A percentile compares a stretch with the other conserved stretches of the same genome.
These are phyloP conservation scores for Phodopus roborovskii DNA, from an alignment of 2,113 vertebrate genomes.

Conservation along the genomic window DNA sequence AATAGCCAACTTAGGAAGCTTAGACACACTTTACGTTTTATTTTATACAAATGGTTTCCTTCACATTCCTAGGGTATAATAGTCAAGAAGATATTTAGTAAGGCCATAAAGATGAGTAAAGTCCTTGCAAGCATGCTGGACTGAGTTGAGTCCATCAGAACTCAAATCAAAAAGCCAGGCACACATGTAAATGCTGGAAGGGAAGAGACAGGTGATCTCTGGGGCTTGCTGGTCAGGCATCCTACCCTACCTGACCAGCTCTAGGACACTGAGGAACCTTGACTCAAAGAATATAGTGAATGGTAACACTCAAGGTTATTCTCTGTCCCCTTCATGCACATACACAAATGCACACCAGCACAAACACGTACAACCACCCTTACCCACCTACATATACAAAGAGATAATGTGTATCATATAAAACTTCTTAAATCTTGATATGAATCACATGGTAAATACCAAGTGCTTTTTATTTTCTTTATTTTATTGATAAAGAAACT, in stretches of 20 bases:
- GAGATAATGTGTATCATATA: not conserved
- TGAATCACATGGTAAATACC: not conserved
- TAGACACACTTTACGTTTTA: not conserved
- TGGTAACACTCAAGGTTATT: not conserved
- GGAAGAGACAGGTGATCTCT: not conserved
- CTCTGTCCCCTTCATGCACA: not conserved
- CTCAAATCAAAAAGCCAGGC: not conserved
- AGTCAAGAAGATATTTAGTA: not conserved
- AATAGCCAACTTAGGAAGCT: not conserved
- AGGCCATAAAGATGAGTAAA: not conserved
- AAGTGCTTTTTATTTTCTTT: not conserved
- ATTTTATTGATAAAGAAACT: constrained; percentile 43
- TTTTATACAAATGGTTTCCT: not conserved
- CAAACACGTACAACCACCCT: not conserved
- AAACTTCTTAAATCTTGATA: not conserved
- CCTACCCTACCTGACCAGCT: not conserved
- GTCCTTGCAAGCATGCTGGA: not conserved
- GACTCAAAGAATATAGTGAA: not conserved
- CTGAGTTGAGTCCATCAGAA: not conserved
- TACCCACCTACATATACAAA: not conserved
- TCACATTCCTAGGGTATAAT: not conserved
- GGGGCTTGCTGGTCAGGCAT: not conserved
- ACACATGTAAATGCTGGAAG: not conserved
- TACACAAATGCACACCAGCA: not conserved
- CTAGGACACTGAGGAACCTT: not conserved